Base-by-base conservation (phyloP, 2,797 vertebrate genomes). In the Antrozous pallidus region DNA sequence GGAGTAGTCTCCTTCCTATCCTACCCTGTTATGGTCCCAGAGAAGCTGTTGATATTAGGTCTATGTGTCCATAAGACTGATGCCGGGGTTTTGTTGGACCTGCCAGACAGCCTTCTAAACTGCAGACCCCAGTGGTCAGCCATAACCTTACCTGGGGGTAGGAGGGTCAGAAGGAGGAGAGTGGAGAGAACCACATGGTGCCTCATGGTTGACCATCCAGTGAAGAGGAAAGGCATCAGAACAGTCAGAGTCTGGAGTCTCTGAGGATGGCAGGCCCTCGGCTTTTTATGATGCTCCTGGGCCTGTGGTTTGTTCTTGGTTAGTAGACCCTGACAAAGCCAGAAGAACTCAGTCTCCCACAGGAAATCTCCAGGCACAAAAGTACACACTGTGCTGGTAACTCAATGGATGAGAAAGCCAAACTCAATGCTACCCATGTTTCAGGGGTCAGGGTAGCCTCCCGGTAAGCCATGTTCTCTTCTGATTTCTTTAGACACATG, bases 221-320 rank as follows among this genome's bases (percentile, higher is more conserved):
- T 9, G 61, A 31, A 47, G 54, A 67, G 79, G 45, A 75, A 82
- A 36, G 3, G 20, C 17, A 14, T 51, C 6, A 2, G n/a, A 16
- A 6, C 18, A 18, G n/a, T 5, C 14, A 6, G 36, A 71, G 75
- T 13, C 77, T 9, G 28, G 2, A 6, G 2, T 56, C 22, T 0
- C 24, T 28, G 26, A 28, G 45, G 22, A 6, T 16, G 28, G 56
- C 17, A 8, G 69, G 4, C 4, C 31, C 8, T 0, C 20, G 16
- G 28, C 63, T 88, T 88, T 95, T 95, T 95, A 95, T 91, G n/a
- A 20, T 16, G n/a, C 18, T n/a, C 12, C n/a, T 2, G 33, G 38
- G 17, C n/a, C 51, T 86, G 93, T 36, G 88, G 86, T 96, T 96
- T 96, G 86, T 20, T 65, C 93, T 94, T 96, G 94, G 40, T 85